phyloP scores from a whole-genome alignment of 2,888 invertebrate genomes.

The Carterocephalus palaemon region DNA sequence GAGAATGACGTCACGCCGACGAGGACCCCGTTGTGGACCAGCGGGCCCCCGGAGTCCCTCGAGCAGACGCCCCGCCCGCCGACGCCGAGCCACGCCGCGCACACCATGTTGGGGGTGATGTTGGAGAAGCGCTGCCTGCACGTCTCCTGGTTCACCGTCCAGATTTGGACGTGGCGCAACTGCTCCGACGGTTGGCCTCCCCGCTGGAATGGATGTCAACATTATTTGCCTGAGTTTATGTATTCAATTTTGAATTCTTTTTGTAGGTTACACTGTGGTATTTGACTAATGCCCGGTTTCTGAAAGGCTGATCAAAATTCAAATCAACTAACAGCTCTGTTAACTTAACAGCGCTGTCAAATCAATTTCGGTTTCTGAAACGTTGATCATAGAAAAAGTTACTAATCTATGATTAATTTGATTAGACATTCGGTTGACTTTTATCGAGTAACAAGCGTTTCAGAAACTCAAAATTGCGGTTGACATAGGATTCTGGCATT shows the following conservation, averaged over 20 bases:
- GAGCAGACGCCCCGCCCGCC: conserved; percentile 28
- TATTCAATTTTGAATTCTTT: conserved; percentile 15
- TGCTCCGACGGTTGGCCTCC: conserved; percentile 39
- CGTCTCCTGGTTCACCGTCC: conserved; percentile 38
- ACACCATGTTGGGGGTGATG: conserved; percentile 45
- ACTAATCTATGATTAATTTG: too few species aligned
- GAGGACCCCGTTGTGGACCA: conserved; percentile 30
- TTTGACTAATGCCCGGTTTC: too few species aligned
- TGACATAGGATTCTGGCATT: too few species aligned
- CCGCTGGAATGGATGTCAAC: conserved; percentile 28
- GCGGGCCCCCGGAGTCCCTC: conserved; percentile 33
- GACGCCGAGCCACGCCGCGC: conserved; percentile 21
- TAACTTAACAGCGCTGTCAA: too few species aligned
- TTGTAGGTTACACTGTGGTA: conserved; percentile 3
- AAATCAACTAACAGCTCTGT: too few species aligned
- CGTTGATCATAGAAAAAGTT: neutral
- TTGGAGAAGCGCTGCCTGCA: conserved; percentile 39
- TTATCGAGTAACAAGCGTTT: too few species aligned
- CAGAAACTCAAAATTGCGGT: too few species aligned
- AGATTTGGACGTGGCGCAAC: conserved; percentile 45
- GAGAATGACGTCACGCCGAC: conserved; percentile 33
- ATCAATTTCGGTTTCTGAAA: too few species aligned
- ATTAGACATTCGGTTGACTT: too few species aligned
- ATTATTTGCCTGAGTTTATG: too few species aligned
- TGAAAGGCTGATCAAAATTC: too few species aligned